Evolutionary conservation across 1,140 invertebrate species (phyloP).

Genomic region (Solen grandis): DNA sequence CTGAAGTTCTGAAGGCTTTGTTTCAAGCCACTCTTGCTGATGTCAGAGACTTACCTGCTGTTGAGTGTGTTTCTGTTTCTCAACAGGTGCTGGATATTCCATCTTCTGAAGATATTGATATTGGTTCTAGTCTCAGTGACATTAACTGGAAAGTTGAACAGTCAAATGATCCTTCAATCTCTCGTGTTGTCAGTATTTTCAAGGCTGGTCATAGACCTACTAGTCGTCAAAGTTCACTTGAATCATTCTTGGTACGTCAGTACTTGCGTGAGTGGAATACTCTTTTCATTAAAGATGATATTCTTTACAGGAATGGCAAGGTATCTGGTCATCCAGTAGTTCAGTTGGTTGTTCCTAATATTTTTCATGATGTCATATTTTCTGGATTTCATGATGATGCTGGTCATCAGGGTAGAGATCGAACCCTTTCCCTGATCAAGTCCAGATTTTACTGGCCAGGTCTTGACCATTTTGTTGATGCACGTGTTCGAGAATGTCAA

Average conservation of each 20-base stretch:
- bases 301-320: too few species aligned
- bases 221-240: too few species aligned
- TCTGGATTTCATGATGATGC: too few species aligned
- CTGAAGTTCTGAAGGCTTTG: not conserved
- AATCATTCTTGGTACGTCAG: too few species aligned
- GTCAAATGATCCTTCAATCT: not conserved
- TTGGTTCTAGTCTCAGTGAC: not conserved
- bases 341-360: too few species aligned
- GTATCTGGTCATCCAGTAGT: too few species aligned
- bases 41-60: not conserved
- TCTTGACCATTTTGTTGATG: not conserved
- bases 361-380: too few species aligned
- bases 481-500: too few species aligned
- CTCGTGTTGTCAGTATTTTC: not conserved
- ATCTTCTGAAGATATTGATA: not conserved
- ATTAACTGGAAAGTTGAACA: slow-evolving; percentile 8
- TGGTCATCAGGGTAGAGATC: too few species aligned
- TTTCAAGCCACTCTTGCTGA: not conserved
- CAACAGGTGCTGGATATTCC: not conserved
- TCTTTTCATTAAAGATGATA: too few species aligned
- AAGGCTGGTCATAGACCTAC: slow-evolving; percentile 2
- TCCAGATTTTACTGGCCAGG: not conserved
- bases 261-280: too few species aligned
- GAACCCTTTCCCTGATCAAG: too few species aligned
- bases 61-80: not conserved